These are phyloP conservation scores for Atethmia centrago DNA, from an alignment of 2,888 invertebrate species.

Conservation along the genomic window DNA sequence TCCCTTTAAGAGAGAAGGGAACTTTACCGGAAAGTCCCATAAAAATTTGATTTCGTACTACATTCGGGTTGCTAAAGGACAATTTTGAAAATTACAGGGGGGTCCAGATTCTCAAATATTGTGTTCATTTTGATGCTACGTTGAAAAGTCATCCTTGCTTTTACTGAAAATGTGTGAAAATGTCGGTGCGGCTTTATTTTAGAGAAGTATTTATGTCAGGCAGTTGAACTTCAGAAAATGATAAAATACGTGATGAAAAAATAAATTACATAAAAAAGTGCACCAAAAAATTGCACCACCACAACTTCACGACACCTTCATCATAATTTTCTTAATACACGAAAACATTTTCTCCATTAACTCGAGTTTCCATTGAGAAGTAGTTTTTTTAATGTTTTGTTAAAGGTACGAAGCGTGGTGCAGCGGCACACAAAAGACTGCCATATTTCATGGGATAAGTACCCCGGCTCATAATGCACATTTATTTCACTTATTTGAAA, in stretches of 20 bases:
- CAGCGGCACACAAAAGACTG: slow-evolving; percentile 62
- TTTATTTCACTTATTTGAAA: slow-evolving; percentile 64
- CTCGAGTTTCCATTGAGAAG: slow-evolving; percentile 32
- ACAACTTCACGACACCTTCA: slow-evolving; percentile 11
- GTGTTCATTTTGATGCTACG: not conserved
- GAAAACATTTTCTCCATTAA: slow-evolving; percentile 40
- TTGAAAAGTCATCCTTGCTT: not conserved
- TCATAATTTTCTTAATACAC: slow-evolving; percentile 28
- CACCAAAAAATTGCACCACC: not conserved
- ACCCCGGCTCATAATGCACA: slow-evolving; percentile 65
- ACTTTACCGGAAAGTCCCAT: slow-evolving; percentile 51
- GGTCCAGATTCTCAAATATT: slow-evolving; percentile 17
- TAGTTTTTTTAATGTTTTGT: slow-evolving; percentile 46
- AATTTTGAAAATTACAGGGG: slow-evolving; percentile 46
- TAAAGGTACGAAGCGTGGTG: slow-evolving; percentile 45
- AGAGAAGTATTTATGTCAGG: no score
- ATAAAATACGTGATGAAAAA: not conserved
- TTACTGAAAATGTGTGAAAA: not conserved
- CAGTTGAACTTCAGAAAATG: not conserved
- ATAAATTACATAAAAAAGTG: not conserved
- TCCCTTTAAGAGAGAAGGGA: slow-evolving; percentile 40
- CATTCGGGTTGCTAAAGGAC: slow-evolving; percentile 40
- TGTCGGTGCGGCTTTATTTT: not conserved
- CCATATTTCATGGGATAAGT: slow-evolving; percentile 67
- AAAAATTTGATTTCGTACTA: slow-evolving; percentile 46